A percentile compares a stretch with the other conserved stretches of the same genome.
Evolutionary conservation across 2,888 invertebrate species (phyloP).

Genomic region (Gari tellinella): DNA sequence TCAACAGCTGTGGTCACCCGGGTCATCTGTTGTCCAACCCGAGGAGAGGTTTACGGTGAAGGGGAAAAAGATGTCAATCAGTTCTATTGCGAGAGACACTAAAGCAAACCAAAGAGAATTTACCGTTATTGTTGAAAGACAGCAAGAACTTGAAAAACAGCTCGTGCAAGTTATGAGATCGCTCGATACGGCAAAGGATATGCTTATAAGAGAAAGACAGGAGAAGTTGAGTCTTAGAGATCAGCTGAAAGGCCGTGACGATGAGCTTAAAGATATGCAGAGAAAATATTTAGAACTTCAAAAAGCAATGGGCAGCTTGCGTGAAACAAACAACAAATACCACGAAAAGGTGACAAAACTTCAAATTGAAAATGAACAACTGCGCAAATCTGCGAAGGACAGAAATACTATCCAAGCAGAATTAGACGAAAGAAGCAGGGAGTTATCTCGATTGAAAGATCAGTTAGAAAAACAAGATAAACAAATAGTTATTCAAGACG

Average conservation of each 20-base stretch:
- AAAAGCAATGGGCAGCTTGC: constrained; percentile 66
- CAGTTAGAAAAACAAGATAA: constrained; percentile 60
- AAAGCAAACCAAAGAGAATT: constrained; percentile 67
- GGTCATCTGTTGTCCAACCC: constrained; percentile 37
- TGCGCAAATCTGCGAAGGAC: constrained; percentile 57
- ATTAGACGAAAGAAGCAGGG: constrained; percentile 52
- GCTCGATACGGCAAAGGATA: constrained; percentile 67
- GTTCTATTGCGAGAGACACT: constrained; percentile 61
- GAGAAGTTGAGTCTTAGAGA: constrained; percentile 63
- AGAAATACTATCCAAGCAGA: constrained; percentile 60
- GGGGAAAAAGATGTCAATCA: constrained; percentile 70
- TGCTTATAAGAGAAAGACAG: constrained; percentile 64
- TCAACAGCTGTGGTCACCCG: constrained; percentile 30
- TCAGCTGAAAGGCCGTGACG: constrained; percentile 57
- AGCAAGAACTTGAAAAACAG: constrained; percentile 67
- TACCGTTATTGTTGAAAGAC: constrained; percentile 61
- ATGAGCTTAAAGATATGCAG: constrained; percentile 65
- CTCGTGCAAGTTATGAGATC: constrained; percentile 67
- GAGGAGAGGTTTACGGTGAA: constrained; percentile 53
- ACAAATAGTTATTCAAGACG: constrained; percentile 59
- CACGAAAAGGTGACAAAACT: constrained; percentile 68
- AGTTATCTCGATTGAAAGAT: constrained; percentile 55
- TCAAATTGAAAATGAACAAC: constrained; percentile 68
- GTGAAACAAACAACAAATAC: constrained; percentile 68
- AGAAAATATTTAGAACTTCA: constrained; percentile 66